Conservation (phyloP, 2,888 invertebrate species). For the Aphrophora alni region DNA sequence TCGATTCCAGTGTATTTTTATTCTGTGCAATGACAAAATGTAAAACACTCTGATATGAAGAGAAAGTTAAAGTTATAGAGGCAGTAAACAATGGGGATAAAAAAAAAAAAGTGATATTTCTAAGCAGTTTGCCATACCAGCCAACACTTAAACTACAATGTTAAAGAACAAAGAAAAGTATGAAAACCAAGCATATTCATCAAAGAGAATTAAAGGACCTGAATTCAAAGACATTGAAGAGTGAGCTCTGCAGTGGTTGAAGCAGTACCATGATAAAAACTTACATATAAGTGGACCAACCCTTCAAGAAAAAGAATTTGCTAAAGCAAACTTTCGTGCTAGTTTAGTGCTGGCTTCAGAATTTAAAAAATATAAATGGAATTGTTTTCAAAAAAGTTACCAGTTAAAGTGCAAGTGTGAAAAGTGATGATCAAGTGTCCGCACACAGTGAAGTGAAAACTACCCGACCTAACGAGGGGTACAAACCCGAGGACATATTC, state of each 20-base stretch:
- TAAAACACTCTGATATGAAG: too few relatives aligned
- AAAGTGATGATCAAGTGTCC: conserved; percentile 37
- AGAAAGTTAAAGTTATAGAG: too few relatives aligned
- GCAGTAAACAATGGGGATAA: too few relatives aligned
- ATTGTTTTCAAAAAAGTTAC: conserved; percentile 49
- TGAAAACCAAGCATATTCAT: background rate
- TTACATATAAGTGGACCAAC: conserved; percentile 38
- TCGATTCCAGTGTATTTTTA: too few relatives aligned
- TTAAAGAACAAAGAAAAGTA: conserved; percentile 41
- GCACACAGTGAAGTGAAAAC: conserved; percentile 39
- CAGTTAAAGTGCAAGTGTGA: conserved; percentile 45
- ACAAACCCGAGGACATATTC: conserved; percentile 49
- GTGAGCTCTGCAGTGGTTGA: conserved; percentile 31
- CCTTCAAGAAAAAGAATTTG: conserved; percentile 44
- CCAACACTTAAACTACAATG: conserved; percentile 44
- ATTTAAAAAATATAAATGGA: conserved; percentile 45
- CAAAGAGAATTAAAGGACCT: too few relatives aligned
- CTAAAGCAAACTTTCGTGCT: conserved; percentile 32
- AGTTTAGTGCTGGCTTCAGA: conserved; percentile 49
- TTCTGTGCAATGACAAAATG: too few relatives aligned
- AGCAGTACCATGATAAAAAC: conserved; percentile 29
- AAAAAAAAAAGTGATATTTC: conserved; percentile 40
- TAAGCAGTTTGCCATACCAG: conserved; percentile 41
- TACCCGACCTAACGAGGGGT: conserved; percentile 45
- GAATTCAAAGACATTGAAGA: too few relatives aligned